A percentile compares a stretch with the other conserved stretches of the same genome.
phyloP scores from a whole-genome alignment of 2,888 invertebrate genomes.

The Drosophila siamana region DNA sequence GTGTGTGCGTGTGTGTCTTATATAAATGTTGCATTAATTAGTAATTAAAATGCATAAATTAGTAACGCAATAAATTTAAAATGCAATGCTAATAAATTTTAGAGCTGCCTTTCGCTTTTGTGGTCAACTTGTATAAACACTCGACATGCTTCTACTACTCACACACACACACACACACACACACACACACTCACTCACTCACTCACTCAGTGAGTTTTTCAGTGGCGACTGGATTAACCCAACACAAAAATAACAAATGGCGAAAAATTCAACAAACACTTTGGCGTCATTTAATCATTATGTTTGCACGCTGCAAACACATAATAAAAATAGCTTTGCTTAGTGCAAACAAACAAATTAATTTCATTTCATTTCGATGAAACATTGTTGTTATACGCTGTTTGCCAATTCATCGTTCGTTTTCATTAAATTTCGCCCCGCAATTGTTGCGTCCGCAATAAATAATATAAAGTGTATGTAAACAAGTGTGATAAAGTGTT shows the following conservation, averaged over 20 bases:
- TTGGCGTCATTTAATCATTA: background rate
- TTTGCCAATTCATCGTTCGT: background rate
- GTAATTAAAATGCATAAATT: conserved; percentile 78
- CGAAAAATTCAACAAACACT: conserved; percentile 3
- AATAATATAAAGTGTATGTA: no score
- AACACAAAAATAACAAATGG: conserved; percentile 1
- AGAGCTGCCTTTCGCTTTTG: conserved; percentile 33
- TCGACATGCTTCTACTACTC: background rate
- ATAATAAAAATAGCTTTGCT: conserved; percentile 9
- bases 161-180: background rate
- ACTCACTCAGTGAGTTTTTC: background rate
- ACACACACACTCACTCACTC: background rate
- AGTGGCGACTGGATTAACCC: background rate
- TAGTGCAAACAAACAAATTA: conserved; percentile 13
- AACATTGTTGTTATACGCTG: conserved; percentile 3
- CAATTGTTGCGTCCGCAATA: no score
- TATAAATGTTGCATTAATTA: conserved; percentile 71
- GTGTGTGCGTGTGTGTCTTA: conserved; percentile 25
- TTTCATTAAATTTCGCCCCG: background rate
- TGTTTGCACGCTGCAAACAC: conserved; percentile 3
- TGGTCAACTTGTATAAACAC: conserved; percentile 25
- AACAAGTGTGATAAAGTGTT: no score
- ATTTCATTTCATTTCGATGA: conserved; percentile 5
- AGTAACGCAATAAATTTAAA: conserved; percentile 66
- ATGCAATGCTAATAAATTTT: conserved; percentile 67